A percentile compares a stretch with the other conserved stretches of the same genome.
Evolutionary conservation across 2,113 vertebrate species (phyloP).

Genomic region (Pyrgilauda ruficollis): DNA sequence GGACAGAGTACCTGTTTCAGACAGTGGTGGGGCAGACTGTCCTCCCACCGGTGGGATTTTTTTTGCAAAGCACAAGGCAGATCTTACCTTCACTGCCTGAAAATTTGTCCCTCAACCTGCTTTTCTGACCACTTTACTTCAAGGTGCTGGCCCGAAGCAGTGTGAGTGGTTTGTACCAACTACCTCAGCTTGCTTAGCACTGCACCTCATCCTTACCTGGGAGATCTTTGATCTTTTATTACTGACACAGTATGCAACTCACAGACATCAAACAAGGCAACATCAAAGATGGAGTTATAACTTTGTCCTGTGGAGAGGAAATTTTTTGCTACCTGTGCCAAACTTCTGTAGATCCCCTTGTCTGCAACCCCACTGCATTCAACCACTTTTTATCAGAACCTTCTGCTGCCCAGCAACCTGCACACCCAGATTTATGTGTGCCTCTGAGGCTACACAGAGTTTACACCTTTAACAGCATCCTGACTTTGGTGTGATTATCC

Average conservation of each 20-base stretch:
- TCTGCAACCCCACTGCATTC: not conserved
- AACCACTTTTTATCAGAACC: not conserved
- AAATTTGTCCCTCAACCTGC: not conserved
- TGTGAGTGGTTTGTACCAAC: not conserved
- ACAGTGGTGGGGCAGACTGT: not conserved
- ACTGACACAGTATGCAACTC: not conserved
- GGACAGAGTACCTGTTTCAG: not conserved
- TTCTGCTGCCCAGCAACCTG: not conserved
- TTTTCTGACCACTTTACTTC: not conserved
- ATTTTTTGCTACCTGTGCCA: not conserved
- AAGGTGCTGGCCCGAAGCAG: not conserved
- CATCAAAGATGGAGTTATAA: not conserved
- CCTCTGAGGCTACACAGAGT: not conserved
- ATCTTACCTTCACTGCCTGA: not conserved
- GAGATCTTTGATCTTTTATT: constrained; percentile 30
- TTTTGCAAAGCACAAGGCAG: not conserved
- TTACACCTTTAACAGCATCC: not conserved
- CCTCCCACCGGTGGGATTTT: not conserved
- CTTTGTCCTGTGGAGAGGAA: not conserved
- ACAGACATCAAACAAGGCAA: not conserved
- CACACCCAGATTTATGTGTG: not conserved
- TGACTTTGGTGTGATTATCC: not conserved
- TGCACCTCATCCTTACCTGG: not conserved
- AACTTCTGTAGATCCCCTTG: not conserved
- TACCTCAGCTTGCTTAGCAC: not conserved